Evolutionary conservation across 1,140 invertebrate species (phyloP), one percentile per base, ranked within the genome.

Genomic region (Tachypleus tridentatus): DNA sequence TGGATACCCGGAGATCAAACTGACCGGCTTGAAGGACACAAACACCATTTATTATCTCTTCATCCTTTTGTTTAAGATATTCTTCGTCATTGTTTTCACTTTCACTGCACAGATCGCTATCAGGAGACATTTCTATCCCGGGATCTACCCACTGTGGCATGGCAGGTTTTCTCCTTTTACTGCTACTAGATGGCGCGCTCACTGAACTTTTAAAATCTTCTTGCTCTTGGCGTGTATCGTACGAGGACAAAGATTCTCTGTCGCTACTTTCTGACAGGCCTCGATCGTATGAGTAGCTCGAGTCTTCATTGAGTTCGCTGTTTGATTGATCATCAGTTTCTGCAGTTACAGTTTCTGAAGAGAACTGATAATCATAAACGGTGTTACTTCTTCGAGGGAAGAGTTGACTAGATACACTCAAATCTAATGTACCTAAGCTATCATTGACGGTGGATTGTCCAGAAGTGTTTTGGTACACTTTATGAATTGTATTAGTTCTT

Each of bases 111-210:
- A 67, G 10, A 49, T 67, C 66, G 62, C 66, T 67, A 57, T 67
- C 66, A 4, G 63, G 63, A 47, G 72, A 73, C 68, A 91, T 85
- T 74, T 92, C 88, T 84, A 89, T 89, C 61, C 93, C 91, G 3
- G 91, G 93, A 76, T 95, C 95, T 0, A 97, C 92, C 91, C 94
- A 96, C 78, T 97, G 93, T 0, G 95, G 95, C 50, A 92, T 91
- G 0, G 91, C 91, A 1, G 93, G 89, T 79, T 97, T 98, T 64
- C 94, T 81, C 65, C 93, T 77, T 59, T 77, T 79, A 72, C 75
- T 80, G 48, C 66, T 57, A 8, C 62, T 29, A n/a, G 49, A 7
- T 54, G 53, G n/a, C 53, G n/a, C 53, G 7, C 53, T n/a, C 7
- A 54, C 53, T n/a, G 53, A 54, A 8, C 53, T n/a, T 54, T 54